Evolutionary conservation across 2,113 vertebrate species (phyloP), one percentile per base, ranked within the genome.

Genomic region (Toxotes chatareus): DNA sequence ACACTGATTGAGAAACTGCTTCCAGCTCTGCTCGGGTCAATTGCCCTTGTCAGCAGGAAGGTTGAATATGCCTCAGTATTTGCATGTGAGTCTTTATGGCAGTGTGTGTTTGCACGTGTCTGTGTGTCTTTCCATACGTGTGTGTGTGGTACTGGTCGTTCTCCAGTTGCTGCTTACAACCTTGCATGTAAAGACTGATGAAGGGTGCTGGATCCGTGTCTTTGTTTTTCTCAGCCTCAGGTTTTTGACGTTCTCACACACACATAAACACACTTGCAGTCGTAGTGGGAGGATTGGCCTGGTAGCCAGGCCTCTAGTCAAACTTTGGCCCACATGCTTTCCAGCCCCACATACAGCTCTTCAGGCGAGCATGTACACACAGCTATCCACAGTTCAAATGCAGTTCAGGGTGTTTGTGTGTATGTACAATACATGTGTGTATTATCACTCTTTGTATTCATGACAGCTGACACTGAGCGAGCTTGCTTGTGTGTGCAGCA

Each of bases 301-400:
- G 46, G 21, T 80, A n/a, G 62, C 47, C 79, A n/a, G 87, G 49
- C 76, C 73, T 47, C 31, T 32, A 2, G 60, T 83, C 63, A 75
- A 80, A 88, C 64, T 55, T 69, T 40, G 51, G 65, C 63, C 65
- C 7, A 2, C 14, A 56, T 51, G 34, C 16, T 44, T 64, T 42
- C n/a, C 16, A 62, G 27, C 47, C 57, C 32, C 56, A 59, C 38
- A 44, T 61, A 47, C 23, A 77, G 49, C 1, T 44, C 82, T 72
- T 72, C 11, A 56, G 60, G 60, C 60, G 3, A 76, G 67, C 49
- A 42, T 59, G 51, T 63, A 74, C 66, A 74, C n/a, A 27, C 40
- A 71, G 10, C 31, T 47, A 61, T 82, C 65, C 70, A 38, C 71
- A 73, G 87, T 74, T 93, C 83, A 88, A 19, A 71, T 16, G 17